A percentile compares a stretch with the other conserved stretches of the same genome.
Conservation (phyloP, 2,797 vertebrate species). For the Myripristis murdjan region DNA sequence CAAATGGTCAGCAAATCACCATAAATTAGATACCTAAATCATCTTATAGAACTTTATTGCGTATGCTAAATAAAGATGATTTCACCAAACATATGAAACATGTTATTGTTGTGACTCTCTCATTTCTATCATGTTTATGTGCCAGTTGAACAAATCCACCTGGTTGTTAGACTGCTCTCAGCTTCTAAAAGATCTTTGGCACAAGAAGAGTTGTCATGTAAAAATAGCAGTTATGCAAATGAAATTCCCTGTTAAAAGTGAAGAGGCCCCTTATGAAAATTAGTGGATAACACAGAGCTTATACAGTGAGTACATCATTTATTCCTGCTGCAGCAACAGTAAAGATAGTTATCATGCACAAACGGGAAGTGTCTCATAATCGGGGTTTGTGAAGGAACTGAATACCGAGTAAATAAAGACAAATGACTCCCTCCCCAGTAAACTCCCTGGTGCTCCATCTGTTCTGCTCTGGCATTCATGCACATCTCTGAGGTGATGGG, state of each 20-base stretch:
- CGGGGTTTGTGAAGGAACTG: slow-evolving; percentile 11
- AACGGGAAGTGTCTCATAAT: slow-evolving; percentile 28
- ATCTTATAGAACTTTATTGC: neutral
- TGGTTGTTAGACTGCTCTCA: neutral
- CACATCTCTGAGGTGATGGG: slow-evolving; percentile 29
- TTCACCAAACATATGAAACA: neutral
- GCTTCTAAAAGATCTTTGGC: neutral
- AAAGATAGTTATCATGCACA: slow-evolving; percentile 8
- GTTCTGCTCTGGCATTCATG: slow-evolving; percentile 10
- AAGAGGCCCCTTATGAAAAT: neutral
- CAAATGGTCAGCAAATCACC: neutral
- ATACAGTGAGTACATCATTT: neutral
- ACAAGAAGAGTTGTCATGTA: neutral
- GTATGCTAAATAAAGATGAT: neutral
- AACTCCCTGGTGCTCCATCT: neutral
- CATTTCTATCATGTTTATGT: slow-evolving; percentile 28
- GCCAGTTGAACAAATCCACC: slow-evolving; percentile 3
- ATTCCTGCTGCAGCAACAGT: neutral
- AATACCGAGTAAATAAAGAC: slow-evolving; percentile 20
- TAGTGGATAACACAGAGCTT: neutral
- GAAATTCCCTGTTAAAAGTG: neutral
- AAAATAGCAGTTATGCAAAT: neutral
- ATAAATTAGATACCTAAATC: neutral
- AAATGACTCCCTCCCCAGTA: slow-evolving; percentile 1
- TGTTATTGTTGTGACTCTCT: neutral